Conservation (phyloP, 2,113 vertebrate genomes). For the Gymnorhina tibicen region DNA sequence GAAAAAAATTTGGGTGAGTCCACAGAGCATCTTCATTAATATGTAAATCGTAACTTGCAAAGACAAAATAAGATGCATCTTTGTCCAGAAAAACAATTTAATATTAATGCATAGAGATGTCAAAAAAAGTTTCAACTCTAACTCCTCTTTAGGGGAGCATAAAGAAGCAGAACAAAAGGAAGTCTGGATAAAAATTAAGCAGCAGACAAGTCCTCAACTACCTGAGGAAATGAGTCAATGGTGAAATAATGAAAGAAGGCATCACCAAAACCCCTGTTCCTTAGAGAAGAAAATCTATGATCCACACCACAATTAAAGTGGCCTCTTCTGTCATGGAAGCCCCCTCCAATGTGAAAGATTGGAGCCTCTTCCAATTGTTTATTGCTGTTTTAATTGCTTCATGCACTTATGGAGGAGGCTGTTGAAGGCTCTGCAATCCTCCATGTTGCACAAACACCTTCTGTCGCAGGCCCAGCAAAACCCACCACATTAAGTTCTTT, state of each 20-base stretch:
- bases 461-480: background rate
- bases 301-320: background rate
- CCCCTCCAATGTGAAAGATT: background rate
- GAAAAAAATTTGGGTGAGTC: background rate
- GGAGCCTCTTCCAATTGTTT: background rate
- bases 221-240: background rate
- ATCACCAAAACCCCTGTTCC: background rate
- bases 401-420: background rate
- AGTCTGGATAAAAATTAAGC: background rate
- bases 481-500: background rate
- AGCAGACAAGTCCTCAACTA: background rate
- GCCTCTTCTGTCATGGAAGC: background rate
- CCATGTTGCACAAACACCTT: background rate
- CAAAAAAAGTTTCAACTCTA: background rate
- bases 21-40: background rate
- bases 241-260: background rate
- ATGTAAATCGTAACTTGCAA: background rate
- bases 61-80: background rate
- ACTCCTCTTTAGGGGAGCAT: background rate
- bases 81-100: background rate
- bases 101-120: background rate
- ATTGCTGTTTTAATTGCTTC: background rate
- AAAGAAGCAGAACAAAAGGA: background rate
- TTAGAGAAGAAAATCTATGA: background rate
- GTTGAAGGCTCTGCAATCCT: background rate